Conservation (phyloP, 2,113 vertebrate species). For the Aegotheles bennettii region DNA sequence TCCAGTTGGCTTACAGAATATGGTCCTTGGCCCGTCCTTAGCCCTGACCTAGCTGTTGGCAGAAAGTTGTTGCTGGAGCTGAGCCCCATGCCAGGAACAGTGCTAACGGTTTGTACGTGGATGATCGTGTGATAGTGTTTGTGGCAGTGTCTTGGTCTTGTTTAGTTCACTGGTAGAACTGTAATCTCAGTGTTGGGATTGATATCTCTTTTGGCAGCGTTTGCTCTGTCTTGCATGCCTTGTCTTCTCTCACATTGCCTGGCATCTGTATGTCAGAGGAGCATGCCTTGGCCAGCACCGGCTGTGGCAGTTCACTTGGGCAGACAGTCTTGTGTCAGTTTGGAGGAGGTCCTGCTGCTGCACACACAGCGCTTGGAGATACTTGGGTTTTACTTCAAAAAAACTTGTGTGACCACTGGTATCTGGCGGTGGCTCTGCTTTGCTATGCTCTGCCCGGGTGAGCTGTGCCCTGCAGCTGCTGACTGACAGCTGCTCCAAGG, state of each 20-base stretch:
- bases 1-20: neutral
- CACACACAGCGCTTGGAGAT: neutral
- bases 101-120: fast-evolving
- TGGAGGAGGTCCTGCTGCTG: neutral
- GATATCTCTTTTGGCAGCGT: neutral
- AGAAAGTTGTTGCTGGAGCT: neutral
- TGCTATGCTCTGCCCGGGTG: neutral
- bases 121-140: neutral
- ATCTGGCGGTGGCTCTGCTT: neutral
- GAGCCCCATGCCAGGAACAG: neutral
- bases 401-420: fast-evolving
- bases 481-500: slow-evolving; percentile 11
- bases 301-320: fast-evolving
- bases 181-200: neutral
- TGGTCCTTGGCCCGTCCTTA: neutral
- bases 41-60: neutral
- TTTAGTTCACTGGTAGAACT: neutral
- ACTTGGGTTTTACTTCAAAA: neutral
- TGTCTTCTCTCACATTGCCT: neutral
- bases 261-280: fast-evolving
- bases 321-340: neutral
- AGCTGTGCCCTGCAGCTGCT: neutral
- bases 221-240: neutral
- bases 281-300: neutral
- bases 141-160: neutral